Evolutionary conservation across 2,888 invertebrate genomes (phyloP), one percentile per base, ranked within the genome.

Genomic region (Ligdia adustata): DNA sequence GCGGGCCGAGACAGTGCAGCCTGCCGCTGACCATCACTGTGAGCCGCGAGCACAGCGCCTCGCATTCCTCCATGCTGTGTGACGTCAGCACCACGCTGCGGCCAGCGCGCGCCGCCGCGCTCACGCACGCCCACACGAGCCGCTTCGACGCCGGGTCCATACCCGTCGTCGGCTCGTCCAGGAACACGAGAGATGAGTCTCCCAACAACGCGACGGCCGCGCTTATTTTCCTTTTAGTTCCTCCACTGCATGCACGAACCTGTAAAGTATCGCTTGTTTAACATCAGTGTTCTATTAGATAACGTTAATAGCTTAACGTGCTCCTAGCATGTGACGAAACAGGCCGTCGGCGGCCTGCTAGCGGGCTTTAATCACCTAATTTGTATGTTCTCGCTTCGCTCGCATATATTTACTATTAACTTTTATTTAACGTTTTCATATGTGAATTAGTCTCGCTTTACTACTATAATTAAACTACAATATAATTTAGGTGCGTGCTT

Each of bases 141-240:
- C 97, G 92, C 62, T 96, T 93, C 0, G 96, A 95, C 2, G 94
- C 94, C 1, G 96, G 95, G 70, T 97, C 96, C 94, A 96, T 95
- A 24, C 95, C 95, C 84, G 91, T 92, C 1, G 92, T 92, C 0
- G 93, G 94, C 62, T 93, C 93, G 71, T 94, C 95, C 28, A 95
- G 81, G 64, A 93, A 93, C 14, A 95, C 87, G 0, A 95, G 87
- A 1, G 93, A 91, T 0, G 95, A 93, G 64, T 93, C 92, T 1
- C 95, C 95, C 7, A 95, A 80, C 14, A 95, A 78, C 0, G 95
- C 93, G 0, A 95, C 87, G 0, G 95, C 94, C 5, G 94, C 92
- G 52, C 94, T 94, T n/a, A 95, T 81, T 76, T 95, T 95, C 34
- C 95, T 85, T 71, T 94, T 94, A 55, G 94, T 95, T n/a, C 95